Conservation (phyloP, 2,888 invertebrate genomes). For the Pseudococcus viburni region DNA sequence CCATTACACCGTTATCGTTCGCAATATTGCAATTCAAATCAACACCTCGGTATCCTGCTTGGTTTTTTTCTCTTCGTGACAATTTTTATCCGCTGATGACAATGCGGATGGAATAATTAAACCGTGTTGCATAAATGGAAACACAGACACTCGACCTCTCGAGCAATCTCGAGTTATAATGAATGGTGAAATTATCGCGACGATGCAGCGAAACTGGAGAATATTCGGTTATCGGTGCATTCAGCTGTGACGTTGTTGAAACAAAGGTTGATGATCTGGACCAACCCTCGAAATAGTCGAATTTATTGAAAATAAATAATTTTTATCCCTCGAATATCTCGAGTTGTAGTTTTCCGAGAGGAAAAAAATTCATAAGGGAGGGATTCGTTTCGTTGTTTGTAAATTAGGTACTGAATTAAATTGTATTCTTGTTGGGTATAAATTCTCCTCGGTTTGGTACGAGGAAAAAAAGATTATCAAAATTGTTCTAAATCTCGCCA, state of each 20-base stretch:
- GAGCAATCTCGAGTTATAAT: background rate
- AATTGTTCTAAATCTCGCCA: background rate
- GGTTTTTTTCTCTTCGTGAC: background rate
- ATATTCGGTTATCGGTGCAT: too few species aligned
- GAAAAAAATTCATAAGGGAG: too few species aligned
- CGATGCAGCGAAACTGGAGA: too few species aligned
- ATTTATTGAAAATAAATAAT: too few species aligned
- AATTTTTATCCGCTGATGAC: conserved; percentile 21
- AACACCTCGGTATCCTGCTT: background rate
- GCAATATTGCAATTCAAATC: conserved; percentile 29
- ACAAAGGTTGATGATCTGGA: too few species aligned
- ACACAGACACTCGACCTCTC: background rate
- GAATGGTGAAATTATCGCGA: background rate
- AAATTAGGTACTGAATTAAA: background rate
- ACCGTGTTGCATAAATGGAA: background rate
- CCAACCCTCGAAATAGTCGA: too few species aligned
- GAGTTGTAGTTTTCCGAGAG: too few species aligned
- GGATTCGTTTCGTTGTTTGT: background rate
- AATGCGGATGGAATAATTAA: conserved; percentile 19
- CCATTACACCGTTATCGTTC: background rate
- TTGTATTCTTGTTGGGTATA: background rate
- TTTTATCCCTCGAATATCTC: too few species aligned
- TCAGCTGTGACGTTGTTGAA: too few species aligned
- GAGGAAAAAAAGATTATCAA: background rate
- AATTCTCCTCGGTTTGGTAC: background rate